Conservation (phyloP, 2,888 invertebrate species). For the Ecdyonurus torrentis region DNA sequence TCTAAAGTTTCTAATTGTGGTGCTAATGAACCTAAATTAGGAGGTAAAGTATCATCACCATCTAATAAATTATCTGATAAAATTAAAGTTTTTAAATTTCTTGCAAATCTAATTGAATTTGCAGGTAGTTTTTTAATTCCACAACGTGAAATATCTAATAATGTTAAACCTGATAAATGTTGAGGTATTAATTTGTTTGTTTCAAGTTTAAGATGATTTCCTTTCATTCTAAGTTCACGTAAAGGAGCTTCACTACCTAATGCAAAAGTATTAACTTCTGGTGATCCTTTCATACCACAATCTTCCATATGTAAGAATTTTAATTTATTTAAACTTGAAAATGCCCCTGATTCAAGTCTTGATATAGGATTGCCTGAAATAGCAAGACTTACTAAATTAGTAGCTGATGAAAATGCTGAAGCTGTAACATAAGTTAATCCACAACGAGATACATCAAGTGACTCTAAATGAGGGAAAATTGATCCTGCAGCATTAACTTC, state of each 20-base stretch:
- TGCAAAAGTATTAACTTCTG: constrained; percentile 48
- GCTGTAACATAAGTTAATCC: neutral
- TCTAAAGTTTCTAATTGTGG: constrained; percentile 40
- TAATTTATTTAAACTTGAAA: constrained; percentile 46
- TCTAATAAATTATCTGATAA: constrained; percentile 40
- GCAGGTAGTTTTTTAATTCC: constrained; percentile 36
- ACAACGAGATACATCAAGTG: constrained; percentile 4
- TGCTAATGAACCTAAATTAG: constrained; percentile 33
- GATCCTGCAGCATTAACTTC: constrained; percentile 1
- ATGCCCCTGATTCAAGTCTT: constrained; percentile 46
- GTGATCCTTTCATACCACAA: constrained; percentile 44
- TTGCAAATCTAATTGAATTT: constrained; percentile 42
- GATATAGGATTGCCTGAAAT: constrained; percentile 5
- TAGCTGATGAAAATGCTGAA: neutral
- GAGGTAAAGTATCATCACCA: constrained; percentile 25
- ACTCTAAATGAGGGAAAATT: neutral
- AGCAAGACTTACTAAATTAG: constrained; percentile 1
- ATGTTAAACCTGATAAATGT: constrained; percentile 43
- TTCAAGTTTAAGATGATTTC: constrained; percentile 43
- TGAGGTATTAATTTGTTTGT: constrained; percentile 42
- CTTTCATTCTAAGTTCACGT: constrained; percentile 46
- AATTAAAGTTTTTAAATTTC: constrained; percentile 43
- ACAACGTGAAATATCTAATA: constrained; percentile 33
- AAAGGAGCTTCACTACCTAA: constrained; percentile 43
- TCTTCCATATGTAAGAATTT: constrained; percentile 49